Evolutionary conservation across 2,888 invertebrate species (phyloP), one percentile per base, ranked within the genome.

Genomic region (Pristionchus entomophagus): DNA sequence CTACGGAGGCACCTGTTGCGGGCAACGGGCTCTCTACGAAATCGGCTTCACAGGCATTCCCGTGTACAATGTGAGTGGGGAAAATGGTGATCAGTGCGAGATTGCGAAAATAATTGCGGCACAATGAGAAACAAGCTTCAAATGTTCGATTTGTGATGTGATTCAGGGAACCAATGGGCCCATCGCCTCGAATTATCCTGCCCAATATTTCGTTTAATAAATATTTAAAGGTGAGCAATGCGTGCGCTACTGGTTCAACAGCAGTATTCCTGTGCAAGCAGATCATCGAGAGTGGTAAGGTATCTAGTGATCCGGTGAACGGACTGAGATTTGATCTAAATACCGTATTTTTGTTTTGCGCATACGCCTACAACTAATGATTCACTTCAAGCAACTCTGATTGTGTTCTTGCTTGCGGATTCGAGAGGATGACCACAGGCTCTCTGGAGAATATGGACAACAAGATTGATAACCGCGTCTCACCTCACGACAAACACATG

Each of bases 21-120:
- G 99, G 0, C 99, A 99, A 94, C 95, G 98, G 89, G 97, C 97
- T 0, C 94, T 99, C 12, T 99, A 99, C 94, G 96, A 97, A 94
- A 95, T 98, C 62, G 98, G 98, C 86, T 96, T 98, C 96, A 97
- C 96, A 51, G 98, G 98, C 69, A 97, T 99, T 89, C 99, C 99
- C 6, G 96, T 99, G 89, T 97, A 96, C 94, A 99, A 99, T 94
- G 98, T 94, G 38, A 69, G 81, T n/a, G n/a, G n/a, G n/a, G n/a
- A n/a, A n/a, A n/a, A n/a, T n/a, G n/a, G n/a, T n/a, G n/a, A n/a
- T n/a, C n/a, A n/a, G n/a, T n/a, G n/a, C n/a, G n/a, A n/a, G n/a
- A n/a, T n/a, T n/a, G n/a, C n/a, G n/a, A n/a, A n/a, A n/a, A n/a
- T n/a, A n/a, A n/a, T n/a, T n/a, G n/a, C n/a, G n/a, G n/a, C n/a